A percentile compares a stretch with the other conserved stretches of the same genome.
Conservation (phyloP, 2,888 invertebrate species). For the Melolontha melolontha region DNA sequence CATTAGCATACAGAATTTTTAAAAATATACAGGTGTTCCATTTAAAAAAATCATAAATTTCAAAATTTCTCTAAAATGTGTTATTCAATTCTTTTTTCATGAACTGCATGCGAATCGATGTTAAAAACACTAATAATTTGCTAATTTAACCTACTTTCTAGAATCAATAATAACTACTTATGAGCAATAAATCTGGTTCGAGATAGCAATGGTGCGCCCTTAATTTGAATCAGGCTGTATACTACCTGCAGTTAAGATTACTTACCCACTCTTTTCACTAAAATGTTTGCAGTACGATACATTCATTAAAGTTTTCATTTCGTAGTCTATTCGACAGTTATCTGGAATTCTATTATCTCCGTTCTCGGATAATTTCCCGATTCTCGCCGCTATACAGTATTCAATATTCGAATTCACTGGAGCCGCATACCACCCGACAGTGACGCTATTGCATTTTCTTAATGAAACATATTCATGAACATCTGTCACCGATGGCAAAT, state of each 20-base stretch:
- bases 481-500: slow-evolving; percentile 67
- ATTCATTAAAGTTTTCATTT: slow-evolving; percentile 63
- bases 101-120: too few species aligned
- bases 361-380: slow-evolving; percentile 57
- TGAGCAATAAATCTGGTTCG: too few species aligned
- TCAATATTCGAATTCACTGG: slow-evolving; percentile 62
- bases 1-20: too few species aligned
- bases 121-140: too few species aligned
- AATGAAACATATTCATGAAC: slow-evolving; percentile 68
- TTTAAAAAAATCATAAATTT: too few species aligned
- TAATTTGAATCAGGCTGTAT: too few species aligned
- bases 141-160: too few species aligned
- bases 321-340: slow-evolving; percentile 65
- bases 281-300: slow-evolving; percentile 62
- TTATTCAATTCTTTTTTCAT: too few species aligned
- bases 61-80: too few species aligned
- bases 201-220: too few species aligned
- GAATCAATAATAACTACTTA: too few species aligned
- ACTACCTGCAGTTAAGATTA: slow-evolving; percentile 1
- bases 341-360: slow-evolving; percentile 61
- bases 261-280: slow-evolving; percentile 54
- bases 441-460: slow-evolving; percentile 68
- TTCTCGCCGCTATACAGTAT: slow-evolving; percentile 65
- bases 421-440: slow-evolving; percentile 71
- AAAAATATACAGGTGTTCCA: too few species aligned